Conservation (phyloP, 2,113 vertebrate genomes). For the Harpagus bidentatus region DNA sequence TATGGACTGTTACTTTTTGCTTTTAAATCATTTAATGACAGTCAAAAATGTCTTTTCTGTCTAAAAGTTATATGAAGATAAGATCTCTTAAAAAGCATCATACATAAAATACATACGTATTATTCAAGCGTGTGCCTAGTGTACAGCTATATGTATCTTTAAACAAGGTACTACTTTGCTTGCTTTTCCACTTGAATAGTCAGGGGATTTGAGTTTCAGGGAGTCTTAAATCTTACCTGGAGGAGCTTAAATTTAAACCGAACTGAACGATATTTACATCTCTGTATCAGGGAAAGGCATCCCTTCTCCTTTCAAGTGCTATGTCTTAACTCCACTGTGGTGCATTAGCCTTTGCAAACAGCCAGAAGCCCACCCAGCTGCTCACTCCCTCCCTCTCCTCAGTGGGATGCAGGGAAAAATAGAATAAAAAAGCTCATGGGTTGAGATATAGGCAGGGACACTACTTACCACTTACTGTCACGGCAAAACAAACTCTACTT, state of each 20-base stretch:
- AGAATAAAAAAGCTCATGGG: background rate
- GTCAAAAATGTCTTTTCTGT: background rate
- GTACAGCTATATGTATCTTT: background rate
- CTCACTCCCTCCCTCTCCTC: background rate
- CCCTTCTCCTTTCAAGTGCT: background rate
- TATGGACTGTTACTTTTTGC: background rate
- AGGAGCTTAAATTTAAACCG: background rate
- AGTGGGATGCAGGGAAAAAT: rapidly evolving
- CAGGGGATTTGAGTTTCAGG: background rate
- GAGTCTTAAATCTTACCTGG: background rate
- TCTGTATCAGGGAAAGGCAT: background rate
- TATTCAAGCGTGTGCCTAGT: background rate
- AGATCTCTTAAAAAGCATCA: background rate
- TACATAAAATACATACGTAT: background rate
- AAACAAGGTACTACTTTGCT: background rate
- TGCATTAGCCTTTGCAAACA: background rate
- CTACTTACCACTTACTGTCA: background rate
- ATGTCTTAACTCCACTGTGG: too few relatives aligned
- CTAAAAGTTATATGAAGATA: background rate
- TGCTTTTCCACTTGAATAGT: background rate
- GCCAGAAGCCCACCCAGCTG: background rate
- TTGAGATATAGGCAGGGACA: rapidly evolving
- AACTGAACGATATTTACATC: background rate
- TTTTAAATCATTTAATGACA: background rate
- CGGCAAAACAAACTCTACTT: background rate